These are phyloP conservation scores for Chloroclystis v-ata DNA, from an alignment of 2,888 invertebrate species.

Conservation along the genomic window DNA sequence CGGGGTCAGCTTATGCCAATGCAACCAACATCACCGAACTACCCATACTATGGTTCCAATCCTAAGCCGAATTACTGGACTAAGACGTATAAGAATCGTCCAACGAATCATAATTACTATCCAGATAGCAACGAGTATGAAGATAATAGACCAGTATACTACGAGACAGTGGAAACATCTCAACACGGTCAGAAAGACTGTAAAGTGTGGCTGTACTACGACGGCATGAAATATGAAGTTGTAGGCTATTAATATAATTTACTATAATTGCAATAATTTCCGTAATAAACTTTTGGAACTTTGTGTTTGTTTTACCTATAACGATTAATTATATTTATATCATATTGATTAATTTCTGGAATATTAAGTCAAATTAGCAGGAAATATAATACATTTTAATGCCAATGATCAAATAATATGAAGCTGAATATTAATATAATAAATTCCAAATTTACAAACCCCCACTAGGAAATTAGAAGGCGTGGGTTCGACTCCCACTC, in stretches of 20 bases:
- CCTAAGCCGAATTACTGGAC: slow-evolving; percentile 12
- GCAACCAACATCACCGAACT: slow-evolving; percentile 11
- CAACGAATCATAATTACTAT: slow-evolving; percentile 21
- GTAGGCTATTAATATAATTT: slow-evolving; percentile 17
- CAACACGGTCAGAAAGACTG: slow-evolving; percentile 46
- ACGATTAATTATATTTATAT: too few relatives aligned
- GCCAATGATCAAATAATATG: too few relatives aligned
- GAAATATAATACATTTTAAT: too few relatives aligned
- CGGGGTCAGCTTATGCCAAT: slow-evolving; percentile 21
- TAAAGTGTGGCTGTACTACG: slow-evolving; percentile 55
- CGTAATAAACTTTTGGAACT: background rate
- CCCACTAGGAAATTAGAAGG: too few relatives aligned
- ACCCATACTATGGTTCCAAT: slow-evolving; percentile 21
- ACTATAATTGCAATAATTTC: background rate
- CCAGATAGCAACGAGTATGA: slow-evolving; percentile 22
- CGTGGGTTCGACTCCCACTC: too few relatives aligned
- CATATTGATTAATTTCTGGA: too few relatives aligned
- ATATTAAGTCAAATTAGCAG: too few relatives aligned
- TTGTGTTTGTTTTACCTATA: background rate
- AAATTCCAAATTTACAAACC: too few relatives aligned
- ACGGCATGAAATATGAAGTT: slow-evolving; percentile 60
- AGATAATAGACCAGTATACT: slow-evolving; percentile 34
- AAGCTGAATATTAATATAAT: too few relatives aligned
- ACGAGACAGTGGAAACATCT: slow-evolving; percentile 39
- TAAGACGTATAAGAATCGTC: slow-evolving; percentile 23